A percentile compares a stretch with the other conserved stretches of the same genome.
Conservation (phyloP, 2,888 invertebrate genomes). For the Tinea semifulvella region DNA sequence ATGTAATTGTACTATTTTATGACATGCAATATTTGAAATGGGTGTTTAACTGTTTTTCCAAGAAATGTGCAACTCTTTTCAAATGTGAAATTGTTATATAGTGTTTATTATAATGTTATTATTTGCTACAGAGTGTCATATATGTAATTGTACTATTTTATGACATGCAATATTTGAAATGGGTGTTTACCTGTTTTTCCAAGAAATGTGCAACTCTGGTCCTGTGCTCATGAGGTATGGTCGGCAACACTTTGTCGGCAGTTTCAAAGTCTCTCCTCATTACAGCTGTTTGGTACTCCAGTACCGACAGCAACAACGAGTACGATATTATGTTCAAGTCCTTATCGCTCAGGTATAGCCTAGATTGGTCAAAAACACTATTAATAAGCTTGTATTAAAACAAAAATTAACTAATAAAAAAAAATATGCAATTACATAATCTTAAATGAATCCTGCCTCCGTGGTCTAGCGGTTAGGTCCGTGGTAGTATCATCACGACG, state of each 20-base stretch:
- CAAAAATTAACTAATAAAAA: slow-evolving; percentile 9
- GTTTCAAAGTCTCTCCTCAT: slow-evolving; percentile 97
- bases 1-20: too few relatives aligned
- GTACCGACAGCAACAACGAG: slow-evolving; percentile 90
- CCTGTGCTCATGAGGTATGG: slow-evolving; percentile 95
- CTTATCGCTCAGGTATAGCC: slow-evolving; percentile 96
- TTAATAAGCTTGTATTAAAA: too few relatives aligned
- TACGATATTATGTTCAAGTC: slow-evolving; percentile 96
- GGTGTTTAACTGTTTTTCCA: too few relatives aligned
- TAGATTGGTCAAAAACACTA: slow-evolving; percentile 27
- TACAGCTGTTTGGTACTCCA: slow-evolving; percentile 99
- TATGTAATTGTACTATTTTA: too few relatives aligned
- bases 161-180: too few relatives aligned
- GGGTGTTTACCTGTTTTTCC: slow-evolving; percentile 96
- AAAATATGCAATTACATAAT: not conserved
- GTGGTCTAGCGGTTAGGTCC: too few relatives aligned
- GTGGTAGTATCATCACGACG: too few relatives aligned
- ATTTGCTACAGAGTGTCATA: too few relatives aligned
- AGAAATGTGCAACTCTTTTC: too few relatives aligned
- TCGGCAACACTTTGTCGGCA: slow-evolving; percentile 92
- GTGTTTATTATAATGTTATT: too few relatives aligned
- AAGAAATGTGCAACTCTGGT: slow-evolving; percentile 98
- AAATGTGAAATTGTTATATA: too few relatives aligned
- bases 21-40: too few relatives aligned
- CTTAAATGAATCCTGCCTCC: not conserved